These are phyloP conservation scores for Dexiosoma caninum DNA, from an alignment of 2,888 invertebrate species.

Conservation along the genomic window DNA sequence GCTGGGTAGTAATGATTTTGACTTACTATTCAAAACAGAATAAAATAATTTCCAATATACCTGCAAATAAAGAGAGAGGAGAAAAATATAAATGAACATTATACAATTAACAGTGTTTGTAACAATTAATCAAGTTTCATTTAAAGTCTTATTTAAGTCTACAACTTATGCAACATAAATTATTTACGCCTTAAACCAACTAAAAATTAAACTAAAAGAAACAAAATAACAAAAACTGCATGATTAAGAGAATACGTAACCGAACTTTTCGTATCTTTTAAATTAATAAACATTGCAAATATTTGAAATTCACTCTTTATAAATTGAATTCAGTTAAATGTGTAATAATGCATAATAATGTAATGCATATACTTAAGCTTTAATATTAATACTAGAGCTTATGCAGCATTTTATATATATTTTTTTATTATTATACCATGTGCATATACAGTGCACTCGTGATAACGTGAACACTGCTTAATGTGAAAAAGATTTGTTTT, in stretches of 20 bases:
- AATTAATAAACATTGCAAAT: background rate
- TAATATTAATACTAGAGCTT: constrained; percentile 30
- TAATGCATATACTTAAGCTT: background rate
- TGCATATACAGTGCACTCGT: too few species aligned
- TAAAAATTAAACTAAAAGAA: background rate
- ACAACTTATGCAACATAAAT: background rate
- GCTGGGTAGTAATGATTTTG: too few species aligned
- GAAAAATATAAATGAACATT: too few species aligned
- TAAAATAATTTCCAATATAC: background rate
- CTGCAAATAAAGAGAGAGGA: background rate
- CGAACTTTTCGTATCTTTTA: background rate
- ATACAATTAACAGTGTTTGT: too few species aligned
- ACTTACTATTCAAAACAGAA: background rate
- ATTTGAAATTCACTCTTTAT: background rate
- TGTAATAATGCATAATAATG: constrained; percentile 1
- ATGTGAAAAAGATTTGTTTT: too few species aligned
- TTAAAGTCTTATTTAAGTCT: background rate
- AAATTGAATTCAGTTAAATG: constrained; percentile 8
- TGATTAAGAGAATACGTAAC: background rate
- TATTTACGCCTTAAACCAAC: background rate
- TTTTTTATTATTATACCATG: too few species aligned
- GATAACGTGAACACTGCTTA: too few species aligned
- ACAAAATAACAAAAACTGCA: constrained; percentile 2
- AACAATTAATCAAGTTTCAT: too few species aligned
- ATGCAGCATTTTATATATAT: constrained; percentile 33